phyloP scores from a whole-genome alignment of 2,888 invertebrate genomes.

The Oscheius myriophilus region DNA sequence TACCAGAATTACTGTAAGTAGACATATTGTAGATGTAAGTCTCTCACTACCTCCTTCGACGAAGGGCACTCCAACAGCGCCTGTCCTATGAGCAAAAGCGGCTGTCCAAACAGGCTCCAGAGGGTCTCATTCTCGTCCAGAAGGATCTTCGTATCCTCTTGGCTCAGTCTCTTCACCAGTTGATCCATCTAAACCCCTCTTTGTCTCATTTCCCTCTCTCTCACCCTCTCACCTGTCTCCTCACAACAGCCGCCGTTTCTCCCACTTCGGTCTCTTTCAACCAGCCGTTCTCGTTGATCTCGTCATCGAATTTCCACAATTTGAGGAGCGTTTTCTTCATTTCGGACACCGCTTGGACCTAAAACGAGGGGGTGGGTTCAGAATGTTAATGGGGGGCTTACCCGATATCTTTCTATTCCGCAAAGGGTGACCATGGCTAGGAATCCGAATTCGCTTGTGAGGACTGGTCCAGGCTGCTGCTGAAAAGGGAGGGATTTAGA shows the following conservation, averaged over 20 bases:
- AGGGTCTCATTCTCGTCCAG: conserved; percentile 2
- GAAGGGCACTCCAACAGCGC: conserved; percentile 8
- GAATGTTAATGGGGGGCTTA: not conserved
- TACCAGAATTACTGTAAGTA: no score
- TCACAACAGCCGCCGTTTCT: not conserved
- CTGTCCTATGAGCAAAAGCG: conserved; percentile 4
- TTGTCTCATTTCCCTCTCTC: not conserved
- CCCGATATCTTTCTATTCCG: conserved; percentile 21
- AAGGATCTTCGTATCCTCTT: not conserved
- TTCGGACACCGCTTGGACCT: conserved; percentile 32
- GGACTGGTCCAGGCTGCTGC: conserved; percentile 12
- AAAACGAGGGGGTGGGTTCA: not conserved
- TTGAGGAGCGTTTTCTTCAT: conserved; percentile 41
- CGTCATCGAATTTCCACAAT: conserved; percentile 40
- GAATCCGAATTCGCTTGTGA: conserved; percentile 22
- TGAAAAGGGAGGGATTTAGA: not conserved
- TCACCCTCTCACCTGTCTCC: not conserved
- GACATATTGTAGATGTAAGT: no score
- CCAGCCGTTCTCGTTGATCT: conserved; percentile 41
- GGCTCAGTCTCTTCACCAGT: not conserved
- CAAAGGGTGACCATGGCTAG: conserved; percentile 7
- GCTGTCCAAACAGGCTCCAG: conserved; percentile 11
- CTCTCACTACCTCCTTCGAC: not conserved
- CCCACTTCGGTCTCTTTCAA: conserved; percentile 23
- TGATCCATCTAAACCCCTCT: not conserved